phyloP scores from a whole-genome alignment of 2,113 vertebrate genomes.

The Xenopus borealis region DNA sequence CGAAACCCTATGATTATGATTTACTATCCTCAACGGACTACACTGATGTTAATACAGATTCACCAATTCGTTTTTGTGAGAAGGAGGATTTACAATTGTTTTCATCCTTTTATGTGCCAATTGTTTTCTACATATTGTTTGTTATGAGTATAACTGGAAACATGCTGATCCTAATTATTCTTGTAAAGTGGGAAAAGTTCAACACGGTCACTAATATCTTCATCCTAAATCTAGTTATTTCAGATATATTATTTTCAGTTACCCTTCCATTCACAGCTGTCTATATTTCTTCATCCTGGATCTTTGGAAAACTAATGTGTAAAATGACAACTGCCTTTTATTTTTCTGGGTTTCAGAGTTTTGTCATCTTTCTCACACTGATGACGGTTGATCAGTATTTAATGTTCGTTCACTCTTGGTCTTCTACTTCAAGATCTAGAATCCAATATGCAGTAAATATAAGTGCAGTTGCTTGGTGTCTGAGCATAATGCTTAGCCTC shows the following conservation, averaged over 20 bases:
- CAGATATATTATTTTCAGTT: conserved; percentile 67
- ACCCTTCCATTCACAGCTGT: conserved; percentile 68
- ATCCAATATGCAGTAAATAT: conserved; percentile 51
- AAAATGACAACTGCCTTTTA: conserved; percentile 66
- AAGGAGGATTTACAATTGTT: conserved; percentile 37
- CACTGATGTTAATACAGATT: neutral
- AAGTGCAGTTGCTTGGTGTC: conserved; percentile 55
- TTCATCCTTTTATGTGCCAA: conserved; percentile 51
- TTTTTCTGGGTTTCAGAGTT: conserved; percentile 70
- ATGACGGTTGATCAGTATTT: conserved; percentile 75
- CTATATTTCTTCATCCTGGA: conserved; percentile 63
- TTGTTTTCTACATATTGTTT: conserved; percentile 64
- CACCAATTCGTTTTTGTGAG: conserved; percentile 35
- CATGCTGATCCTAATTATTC: conserved; percentile 64
- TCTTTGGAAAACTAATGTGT: conserved; percentile 63
- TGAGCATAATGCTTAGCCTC: conserved; percentile 62
- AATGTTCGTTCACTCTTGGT: conserved; percentile 66
- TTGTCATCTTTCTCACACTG: conserved; percentile 71
- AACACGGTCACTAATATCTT: conserved; percentile 69
- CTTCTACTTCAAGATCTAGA: conserved; percentile 56
- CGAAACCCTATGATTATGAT: too few relatives aligned
- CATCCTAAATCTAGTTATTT: conserved; percentile 69
- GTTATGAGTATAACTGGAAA: conserved; percentile 67
- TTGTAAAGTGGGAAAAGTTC: conserved; percentile 68
- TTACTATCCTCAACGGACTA: neutral